Evolutionary conservation across 1,140 invertebrate species (phyloP), one percentile per base, ranked within the genome.

Genomic region (Eueides isabella): DNA sequence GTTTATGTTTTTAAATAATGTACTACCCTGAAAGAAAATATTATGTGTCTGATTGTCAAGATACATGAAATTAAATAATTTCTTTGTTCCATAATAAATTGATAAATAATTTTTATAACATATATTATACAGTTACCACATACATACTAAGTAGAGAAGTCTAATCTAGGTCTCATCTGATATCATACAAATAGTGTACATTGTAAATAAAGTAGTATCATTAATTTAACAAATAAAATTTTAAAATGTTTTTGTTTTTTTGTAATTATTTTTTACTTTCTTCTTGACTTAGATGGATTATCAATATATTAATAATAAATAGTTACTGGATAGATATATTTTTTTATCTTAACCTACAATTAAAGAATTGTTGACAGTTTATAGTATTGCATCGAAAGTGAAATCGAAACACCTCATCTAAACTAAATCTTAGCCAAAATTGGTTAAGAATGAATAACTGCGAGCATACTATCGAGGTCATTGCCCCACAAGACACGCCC

Each of bases 111-210:
- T 38, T 5, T 38, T 38, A 1, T 5, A 14, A 38, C 14, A 5
- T 5, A 16, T 5, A 38, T 14, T 38, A 4, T 38, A 38, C 14
- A 38, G 35, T 38, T 68, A 26, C 74, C 61, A 33, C 77, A 77
- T 77, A 81, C 77, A 71, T 72, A 44, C 41, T 19, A 16, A 30
- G 67, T 44, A 72, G 63, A 63, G 74, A 69, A 74, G 77, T 75
- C 55, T 64, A 72, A 78, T 76, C 76, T 81, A 83, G 81, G 80
- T 72, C 72, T 84, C 86, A 88, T 84, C 80, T 84, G 77, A 71
- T 55, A 41, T 78, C 74, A 7, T 19, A 1, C 7, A 44, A n/a
- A 12, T 14, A 14, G 5, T 16, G 1, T 19, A 16, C 5, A 19
- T 44, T 44, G 12, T 16, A 4, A 38, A 38, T 11, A 35, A 35